Conservation (phyloP, 2,797 vertebrate species). For the Melopsittacus undulatus region DNA sequence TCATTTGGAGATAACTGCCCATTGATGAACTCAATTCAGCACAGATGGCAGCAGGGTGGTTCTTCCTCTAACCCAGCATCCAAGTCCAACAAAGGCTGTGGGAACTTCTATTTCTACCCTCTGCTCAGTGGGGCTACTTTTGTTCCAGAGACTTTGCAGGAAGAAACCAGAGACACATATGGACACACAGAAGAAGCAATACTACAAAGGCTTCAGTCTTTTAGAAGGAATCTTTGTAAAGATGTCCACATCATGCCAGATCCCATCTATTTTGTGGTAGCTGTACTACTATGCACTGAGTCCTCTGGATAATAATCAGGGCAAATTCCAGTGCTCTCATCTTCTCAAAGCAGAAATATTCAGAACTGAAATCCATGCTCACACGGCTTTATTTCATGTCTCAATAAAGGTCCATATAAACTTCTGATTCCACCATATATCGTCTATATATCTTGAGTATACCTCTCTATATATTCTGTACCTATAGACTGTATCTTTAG, state of each 20-base stretch:
- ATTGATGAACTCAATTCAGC: neutral
- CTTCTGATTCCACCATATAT: neutral
- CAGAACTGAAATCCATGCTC: neutral
- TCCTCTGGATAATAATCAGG: neutral
- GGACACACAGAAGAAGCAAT: neutral
- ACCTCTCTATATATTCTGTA: neutral
- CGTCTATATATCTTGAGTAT: neutral
- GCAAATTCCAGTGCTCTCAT: neutral
- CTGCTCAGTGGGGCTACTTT: neutral
- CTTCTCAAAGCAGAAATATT: neutral
- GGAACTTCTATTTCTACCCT: neutral
- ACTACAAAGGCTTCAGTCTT: neutral
- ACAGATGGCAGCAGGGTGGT: neutral
- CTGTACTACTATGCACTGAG: neutral
- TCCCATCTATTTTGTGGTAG: neutral
- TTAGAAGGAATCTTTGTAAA: neutral
- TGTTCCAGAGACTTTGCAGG: neutral
- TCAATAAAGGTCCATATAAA: neutral
- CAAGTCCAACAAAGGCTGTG: too few species aligned
- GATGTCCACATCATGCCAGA: neutral
- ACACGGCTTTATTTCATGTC: neutral
- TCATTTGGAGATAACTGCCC: accelerated
- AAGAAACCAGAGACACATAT: neutral
- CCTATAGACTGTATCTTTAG: neutral
- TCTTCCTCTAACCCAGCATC: neutral